These are phyloP conservation scores for Notamacropus eugenii DNA, from an alignment of 2,797 vertebrate species.

Conservation along the genomic window DNA sequence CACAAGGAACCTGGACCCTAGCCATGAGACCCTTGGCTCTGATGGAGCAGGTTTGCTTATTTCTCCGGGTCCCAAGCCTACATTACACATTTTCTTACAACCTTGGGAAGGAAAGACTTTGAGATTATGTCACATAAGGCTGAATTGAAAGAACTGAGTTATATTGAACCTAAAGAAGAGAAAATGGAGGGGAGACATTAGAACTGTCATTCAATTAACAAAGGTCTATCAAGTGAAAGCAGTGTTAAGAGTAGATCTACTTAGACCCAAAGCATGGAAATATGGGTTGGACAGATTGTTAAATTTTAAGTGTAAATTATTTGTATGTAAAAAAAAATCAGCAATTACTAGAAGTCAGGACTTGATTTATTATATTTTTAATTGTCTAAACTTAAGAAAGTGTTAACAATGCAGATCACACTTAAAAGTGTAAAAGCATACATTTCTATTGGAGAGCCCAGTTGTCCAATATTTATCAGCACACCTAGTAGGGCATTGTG, in stretches of 20 bases:
- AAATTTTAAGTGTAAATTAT: neutral
- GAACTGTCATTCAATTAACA: neutral
- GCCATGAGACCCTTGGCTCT: neutral
- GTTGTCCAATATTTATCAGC: neutral
- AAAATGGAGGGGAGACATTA: neutral
- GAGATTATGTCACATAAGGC: neutral
- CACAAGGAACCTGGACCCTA: neutral
- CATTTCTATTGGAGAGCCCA: neutral
- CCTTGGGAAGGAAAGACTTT: neutral
- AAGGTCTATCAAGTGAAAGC: neutral
- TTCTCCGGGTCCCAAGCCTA: neutral
- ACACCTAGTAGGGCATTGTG: neutral
- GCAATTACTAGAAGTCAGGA: neutral
- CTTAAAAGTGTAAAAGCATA: neutral
- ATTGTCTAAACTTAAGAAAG: neutral
- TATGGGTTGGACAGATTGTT: neutral
- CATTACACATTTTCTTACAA: neutral
- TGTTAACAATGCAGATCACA: neutral
- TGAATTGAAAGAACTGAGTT: neutral
- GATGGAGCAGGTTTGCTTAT: neutral
- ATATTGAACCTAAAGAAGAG: neutral
- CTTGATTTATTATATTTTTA: neutral
- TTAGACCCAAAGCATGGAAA: neutral
- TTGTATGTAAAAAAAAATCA: neutral
- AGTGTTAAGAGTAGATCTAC: neutral